Conservation (phyloP, 2,888 invertebrate genomes). For the Trisateles emortualis region DNA sequence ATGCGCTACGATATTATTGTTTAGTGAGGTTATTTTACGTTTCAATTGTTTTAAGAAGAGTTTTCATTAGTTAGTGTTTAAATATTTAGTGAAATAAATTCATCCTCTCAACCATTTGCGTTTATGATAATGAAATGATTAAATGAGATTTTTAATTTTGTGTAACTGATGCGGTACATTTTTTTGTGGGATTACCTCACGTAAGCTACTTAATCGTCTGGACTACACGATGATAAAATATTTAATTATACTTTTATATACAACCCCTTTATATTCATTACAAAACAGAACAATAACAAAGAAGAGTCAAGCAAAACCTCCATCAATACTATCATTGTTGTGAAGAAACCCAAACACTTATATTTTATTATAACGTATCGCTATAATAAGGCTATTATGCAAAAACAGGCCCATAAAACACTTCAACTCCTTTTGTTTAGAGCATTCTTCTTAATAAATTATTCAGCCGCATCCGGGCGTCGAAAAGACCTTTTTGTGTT, state of each 20-base stretch:
- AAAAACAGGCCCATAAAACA: conserved; percentile 55
- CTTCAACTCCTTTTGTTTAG: conserved; percentile 58
- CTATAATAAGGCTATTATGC: conserved; percentile 47
- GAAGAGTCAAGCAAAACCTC: conserved; percentile 2
- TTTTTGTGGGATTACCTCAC: too few relatives aligned
- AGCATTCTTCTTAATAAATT: conserved; percentile 69
- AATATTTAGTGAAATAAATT: too few relatives aligned
- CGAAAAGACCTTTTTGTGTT: conserved; percentile 64
- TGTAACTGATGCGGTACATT: too few relatives aligned
- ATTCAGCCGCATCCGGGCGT: conserved; percentile 67
- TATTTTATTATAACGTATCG: conserved; percentile 33
- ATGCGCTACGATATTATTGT: conserved; percentile 2
- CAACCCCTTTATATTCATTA: too few relatives aligned
- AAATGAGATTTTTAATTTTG: too few relatives aligned
- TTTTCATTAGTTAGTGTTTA: neutral
- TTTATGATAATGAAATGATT: too few relatives aligned
- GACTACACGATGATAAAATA: too few relatives aligned
- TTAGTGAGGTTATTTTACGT: neutral
- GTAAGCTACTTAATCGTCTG: too few relatives aligned
- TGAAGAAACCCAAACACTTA: conserved; percentile 20
- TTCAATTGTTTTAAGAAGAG: neutral
- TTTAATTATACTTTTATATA: too few relatives aligned
- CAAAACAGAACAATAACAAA: conserved; percentile 2
- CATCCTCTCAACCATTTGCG: too few relatives aligned
- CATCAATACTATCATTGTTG: conserved; percentile 14